phyloP scores from a whole-genome alignment of 2,888 invertebrate species.

The Chrysolina oricalcia region DNA sequence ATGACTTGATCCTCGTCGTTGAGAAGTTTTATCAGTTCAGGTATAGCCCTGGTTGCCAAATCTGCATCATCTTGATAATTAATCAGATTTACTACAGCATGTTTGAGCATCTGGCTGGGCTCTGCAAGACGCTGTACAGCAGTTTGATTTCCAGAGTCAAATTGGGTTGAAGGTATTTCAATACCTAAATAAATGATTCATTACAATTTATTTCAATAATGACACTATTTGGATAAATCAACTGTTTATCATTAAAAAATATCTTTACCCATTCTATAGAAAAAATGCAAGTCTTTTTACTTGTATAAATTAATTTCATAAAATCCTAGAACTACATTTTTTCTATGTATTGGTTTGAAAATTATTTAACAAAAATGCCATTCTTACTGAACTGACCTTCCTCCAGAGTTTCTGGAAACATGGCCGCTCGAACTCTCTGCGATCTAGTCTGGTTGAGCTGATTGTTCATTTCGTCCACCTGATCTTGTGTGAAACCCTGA shows the following conservation, averaged over 20 bases:
- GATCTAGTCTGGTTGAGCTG: constrained; percentile 96
- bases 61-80: constrained; percentile 99
- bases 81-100: constrained; percentile 98
- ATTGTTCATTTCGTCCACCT: constrained; percentile 98
- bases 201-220: constrained; percentile 4
- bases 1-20: constrained; percentile 98
- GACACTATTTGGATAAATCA: background rate
- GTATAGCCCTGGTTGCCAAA: constrained; percentile 95
- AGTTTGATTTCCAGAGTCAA: constrained; percentile 95
- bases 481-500: constrained; percentile 94
- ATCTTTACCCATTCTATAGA: too few species aligned
- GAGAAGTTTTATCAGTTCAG: constrained; percentile 95
- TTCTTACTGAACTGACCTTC: constrained; percentile 75
- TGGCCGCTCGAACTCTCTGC: constrained; percentile 97
- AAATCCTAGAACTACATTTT: background rate
- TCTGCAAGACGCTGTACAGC: constrained; percentile 97
- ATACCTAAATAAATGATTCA: constrained; percentile 74
- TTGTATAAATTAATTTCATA: too few species aligned
- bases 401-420: constrained; percentile 98
- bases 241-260: too few species aligned
- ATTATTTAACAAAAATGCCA: background rate
- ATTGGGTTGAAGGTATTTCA: constrained; percentile 97
- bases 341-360: background rate
- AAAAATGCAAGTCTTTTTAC: too few species aligned
- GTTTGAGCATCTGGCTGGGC: constrained; percentile 97